phyloP scores from a whole-genome alignment of 2,797 vertebrate species.

The Pseudotriccus pelzelni region DNA sequence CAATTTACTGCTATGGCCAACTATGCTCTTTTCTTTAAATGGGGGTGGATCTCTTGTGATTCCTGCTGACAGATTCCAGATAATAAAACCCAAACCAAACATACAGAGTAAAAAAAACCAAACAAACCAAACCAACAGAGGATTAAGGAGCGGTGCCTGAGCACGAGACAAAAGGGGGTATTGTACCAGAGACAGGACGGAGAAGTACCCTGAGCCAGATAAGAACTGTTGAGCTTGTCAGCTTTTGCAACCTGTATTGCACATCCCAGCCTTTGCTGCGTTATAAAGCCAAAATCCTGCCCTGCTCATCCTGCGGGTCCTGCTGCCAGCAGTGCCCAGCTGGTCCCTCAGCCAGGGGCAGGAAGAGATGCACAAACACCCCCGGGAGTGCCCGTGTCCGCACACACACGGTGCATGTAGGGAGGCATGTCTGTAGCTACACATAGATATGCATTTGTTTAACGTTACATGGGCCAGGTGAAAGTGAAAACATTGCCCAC shows the following conservation, averaged over 20 bases:
- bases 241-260: conserved; percentile 43
- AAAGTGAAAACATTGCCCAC: not conserved
- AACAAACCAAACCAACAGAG: not conserved
- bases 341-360: not conserved
- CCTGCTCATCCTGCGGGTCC: not conserved
- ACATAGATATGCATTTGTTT: rapidly evolving
- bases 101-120: not conserved
- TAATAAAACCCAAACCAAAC: not conserved
- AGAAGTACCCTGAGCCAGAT: conserved; percentile 60
- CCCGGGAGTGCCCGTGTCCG: rapidly evolving
- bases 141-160: not conserved
- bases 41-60: not conserved
- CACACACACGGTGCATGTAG: rapidly evolving
- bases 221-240: not conserved
- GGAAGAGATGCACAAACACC: not conserved
- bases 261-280: conserved; percentile 14
- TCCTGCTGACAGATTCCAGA: not conserved
- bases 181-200: conserved; percentile 18
- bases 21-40: not conserved
- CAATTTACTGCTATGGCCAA: not conserved
- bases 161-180: not conserved
- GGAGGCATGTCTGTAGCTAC: not conserved
- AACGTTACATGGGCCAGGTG: not conserved
- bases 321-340: not conserved
- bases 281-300: not conserved